Percentiles rank a stretch among this genome's conserved stretches.
Conservation (phyloP, 2,113 vertebrate species). For the Smithornis capensis region DNA sequence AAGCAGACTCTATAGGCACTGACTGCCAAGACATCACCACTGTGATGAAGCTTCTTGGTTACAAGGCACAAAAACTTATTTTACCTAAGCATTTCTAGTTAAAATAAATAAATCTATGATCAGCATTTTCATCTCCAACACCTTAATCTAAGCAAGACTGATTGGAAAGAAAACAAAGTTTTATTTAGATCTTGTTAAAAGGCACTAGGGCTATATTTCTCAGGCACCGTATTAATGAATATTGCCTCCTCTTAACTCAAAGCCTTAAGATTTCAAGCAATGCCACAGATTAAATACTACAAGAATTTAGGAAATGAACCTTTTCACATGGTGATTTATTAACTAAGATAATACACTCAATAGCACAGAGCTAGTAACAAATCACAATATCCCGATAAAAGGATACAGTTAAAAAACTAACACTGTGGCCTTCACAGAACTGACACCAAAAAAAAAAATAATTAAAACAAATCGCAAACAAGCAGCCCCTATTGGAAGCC, state of each 20-base stretch:
- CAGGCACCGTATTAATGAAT: not conserved
- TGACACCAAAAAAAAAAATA: constrained; percentile 13
- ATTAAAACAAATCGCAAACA: constrained; percentile 69
- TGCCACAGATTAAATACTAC: constrained; percentile 19
- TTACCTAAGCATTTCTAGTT: not conserved
- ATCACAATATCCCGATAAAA: constrained; percentile 71
- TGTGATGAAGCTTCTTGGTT: not conserved
- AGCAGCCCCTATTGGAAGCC: constrained; percentile 79
- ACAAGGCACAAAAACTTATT: not conserved
- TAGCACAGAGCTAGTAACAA: constrained; percentile 60
- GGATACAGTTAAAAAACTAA: constrained; percentile 74
- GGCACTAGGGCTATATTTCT: not conserved
- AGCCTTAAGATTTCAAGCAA: constrained; percentile 50
- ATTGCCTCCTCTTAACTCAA: constrained; percentile 16
- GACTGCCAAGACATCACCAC: not conserved
- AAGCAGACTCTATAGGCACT: not conserved
- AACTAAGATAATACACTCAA: constrained; percentile 69
- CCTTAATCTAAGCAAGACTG: not conserved
- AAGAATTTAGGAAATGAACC: constrained; percentile 56
- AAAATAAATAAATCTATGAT: not conserved
- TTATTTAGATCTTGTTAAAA: not conserved
- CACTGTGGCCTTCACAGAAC: constrained; percentile 59
- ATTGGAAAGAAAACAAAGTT: not conserved
- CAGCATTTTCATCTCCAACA: not conserved
- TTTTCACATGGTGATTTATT: constrained; percentile 71